A percentile compares a stretch with the other conserved stretches of the same genome.
phyloP scores from a whole-genome alignment of 53 echinoderm and acorn worm species.

The Antedon mediterranea region DNA sequence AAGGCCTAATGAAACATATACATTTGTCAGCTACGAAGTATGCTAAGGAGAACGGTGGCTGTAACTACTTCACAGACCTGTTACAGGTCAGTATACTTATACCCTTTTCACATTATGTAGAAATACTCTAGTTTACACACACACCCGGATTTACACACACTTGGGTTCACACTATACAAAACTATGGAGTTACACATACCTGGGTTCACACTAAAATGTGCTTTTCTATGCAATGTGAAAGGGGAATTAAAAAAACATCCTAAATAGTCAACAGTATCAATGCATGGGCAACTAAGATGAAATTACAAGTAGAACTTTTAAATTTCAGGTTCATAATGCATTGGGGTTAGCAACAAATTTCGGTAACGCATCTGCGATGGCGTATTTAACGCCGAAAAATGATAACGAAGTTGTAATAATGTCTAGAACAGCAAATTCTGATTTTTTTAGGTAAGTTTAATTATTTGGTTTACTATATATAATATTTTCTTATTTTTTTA shows the following conservation, averaged over 20 bases:
- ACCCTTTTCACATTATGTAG: too few relatives aligned
- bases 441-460: conserved; percentile 58
- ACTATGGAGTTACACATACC: too few relatives aligned
- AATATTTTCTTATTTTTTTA: too few relatives aligned
- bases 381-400: conserved; percentile 73
- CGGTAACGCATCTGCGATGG: conserved; percentile 71
- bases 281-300: too few relatives aligned
- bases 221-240: not conserved
- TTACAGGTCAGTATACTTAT: conserved; percentile 47
- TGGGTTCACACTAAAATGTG: conserved; percentile 35
- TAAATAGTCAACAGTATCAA: too few relatives aligned
- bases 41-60: conserved; percentile 36
- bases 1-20: conserved; percentile 66
- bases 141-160: too few relatives aligned
- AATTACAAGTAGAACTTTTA: too few relatives aligned
- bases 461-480: too few relatives aligned
- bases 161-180: conserved; percentile 28
- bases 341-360: conserved; percentile 51
- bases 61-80: conserved; percentile 61
- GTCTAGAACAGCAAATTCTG: conserved; percentile 35
- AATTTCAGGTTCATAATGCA: conserved; percentile 44
- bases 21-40: conserved; percentile 43
- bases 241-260: too few relatives aligned
- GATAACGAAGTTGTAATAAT: conserved; percentile 81
- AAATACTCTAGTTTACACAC: too few relatives aligned